Evolutionary conservation across 2,888 invertebrate species (phyloP).

Genomic region (Agrilus cyanescens): DNA sequence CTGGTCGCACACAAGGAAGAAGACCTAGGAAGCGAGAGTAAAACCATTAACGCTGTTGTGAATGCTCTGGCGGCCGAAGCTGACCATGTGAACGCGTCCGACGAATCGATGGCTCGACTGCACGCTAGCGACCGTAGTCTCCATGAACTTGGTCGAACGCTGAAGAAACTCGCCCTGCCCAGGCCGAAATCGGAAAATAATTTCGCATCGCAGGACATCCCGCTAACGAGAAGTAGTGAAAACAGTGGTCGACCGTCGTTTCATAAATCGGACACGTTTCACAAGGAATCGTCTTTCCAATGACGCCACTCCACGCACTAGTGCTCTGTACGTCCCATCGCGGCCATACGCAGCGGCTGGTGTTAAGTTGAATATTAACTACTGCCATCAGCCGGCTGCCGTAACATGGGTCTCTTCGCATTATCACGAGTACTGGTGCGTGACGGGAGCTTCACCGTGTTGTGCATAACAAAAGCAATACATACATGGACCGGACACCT

Average conservation of each 20-base stretch:
- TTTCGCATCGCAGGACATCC: constrained; percentile 53
- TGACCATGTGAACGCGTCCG: constrained; percentile 69
- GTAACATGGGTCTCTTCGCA: constrained; percentile 6
- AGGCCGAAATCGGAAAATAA: constrained; percentile 77
- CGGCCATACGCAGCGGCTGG: neutral
- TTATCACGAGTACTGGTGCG: constrained; percentile 17
- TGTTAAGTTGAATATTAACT: constrained; percentile 9
- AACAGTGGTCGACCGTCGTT: constrained; percentile 47
- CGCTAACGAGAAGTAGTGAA: constrained; percentile 43
- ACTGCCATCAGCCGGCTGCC: constrained; percentile 13
- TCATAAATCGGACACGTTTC: constrained; percentile 71
- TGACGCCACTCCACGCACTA: constrained; percentile 65
- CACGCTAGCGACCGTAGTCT: constrained; percentile 33
- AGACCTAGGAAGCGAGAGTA: constrained; percentile 57
- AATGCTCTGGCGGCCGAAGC: constrained; percentile 86
- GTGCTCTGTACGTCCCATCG: constrained; percentile 27
- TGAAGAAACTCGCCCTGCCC: constrained; percentile 60
- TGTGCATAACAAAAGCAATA: constrained; percentile 24
- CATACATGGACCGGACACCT: constrained; percentile 31
- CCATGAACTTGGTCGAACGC: constrained; percentile 56
- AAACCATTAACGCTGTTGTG: constrained; percentile 86
- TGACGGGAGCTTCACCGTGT: constrained; percentile 16
- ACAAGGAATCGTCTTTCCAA: constrained; percentile 55
- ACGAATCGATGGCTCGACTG: constrained; percentile 49
- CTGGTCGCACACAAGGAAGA: constrained; percentile 72